Base-by-base conservation (phyloP, 1,140 invertebrate species). In the Drosophila nannoptera region DNA sequence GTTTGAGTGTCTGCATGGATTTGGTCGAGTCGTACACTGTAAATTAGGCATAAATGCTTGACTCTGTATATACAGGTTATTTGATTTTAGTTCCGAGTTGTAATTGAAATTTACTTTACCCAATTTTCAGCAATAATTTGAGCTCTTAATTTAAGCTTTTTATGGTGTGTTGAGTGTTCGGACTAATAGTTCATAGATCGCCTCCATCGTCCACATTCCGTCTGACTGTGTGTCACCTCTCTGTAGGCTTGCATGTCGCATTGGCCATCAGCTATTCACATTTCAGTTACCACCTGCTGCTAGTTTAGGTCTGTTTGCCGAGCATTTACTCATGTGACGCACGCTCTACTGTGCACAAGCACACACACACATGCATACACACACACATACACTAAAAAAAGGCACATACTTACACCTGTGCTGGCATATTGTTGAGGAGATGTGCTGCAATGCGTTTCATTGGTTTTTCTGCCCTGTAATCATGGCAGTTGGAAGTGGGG, bases 1-100 rank as follows among this genome's bases (percentile, higher is more conserved):
- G 80, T 73, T 78, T 73, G 72, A 84, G 75, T 75, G 72, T 75
- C 54, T 67, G 62, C 45, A 52, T 59, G 55, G 55, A 52, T 56
- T 48, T 58, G 9, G 11, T 42, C 49, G 33, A 58, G 43, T 65
- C 52, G 59, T 58, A 59, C 46, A 71, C 52, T 67, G 60, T 52
- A 71, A 62, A 66, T 71, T 71, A 50, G 42, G 7, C 52, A 45
- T 36, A 66, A 71, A 62, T 58, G 45, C 7, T 56, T 68, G 31
- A 8, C 22, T 54, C 22, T 32, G 11, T 38, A 29, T 7, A 43
- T 42, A 29, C 61, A 74, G 73, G 33, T 55, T 63, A 58, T 69
- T 66, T 46, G 12, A 52, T 14, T 40, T 29, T 58, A 8, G 38
- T 31, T 9, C 9, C 36, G 80, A 77, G 63, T 77, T 84, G 73